Base-by-base conservation (phyloP, 2,113 vertebrate species). In the Elephantulus edwardii region DNA sequence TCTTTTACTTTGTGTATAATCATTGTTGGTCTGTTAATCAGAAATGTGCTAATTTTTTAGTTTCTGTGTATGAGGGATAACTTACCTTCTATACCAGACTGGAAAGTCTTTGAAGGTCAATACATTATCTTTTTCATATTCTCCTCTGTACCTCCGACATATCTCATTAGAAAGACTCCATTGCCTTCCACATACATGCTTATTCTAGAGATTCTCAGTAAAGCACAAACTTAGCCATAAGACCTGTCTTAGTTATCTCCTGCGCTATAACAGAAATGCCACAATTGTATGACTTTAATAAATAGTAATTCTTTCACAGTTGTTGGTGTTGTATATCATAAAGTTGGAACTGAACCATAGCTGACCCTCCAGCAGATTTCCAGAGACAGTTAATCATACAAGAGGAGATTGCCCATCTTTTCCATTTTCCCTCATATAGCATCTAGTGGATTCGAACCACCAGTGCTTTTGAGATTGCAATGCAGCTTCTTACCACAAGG, bases 21-120 rank as follows among this genome's bases (percentile, higher is more conserved):
- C 38, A 33, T 74, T 60, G 10, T 54, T 76, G 42, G 81, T 72
- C 8, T 80, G 40, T 42, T 83, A 89, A 42, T 35, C 7, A 28
- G 17, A 83, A 56, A 12, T 42, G 79, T 72, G 48, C 71, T 83
- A 33, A 81, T 33, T 56, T 22, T 44, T 81, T 71, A 60, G 60
- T 33, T 20, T 48, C 33, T 70, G 13, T 66, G 20, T 86, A 6
- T 79, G 7, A 50, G 17, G 30, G 38, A 2, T 78, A 40, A 44
- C 22, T 40, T 44, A 30, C 30, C 40, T 44, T 44, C 26, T 72
- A 44, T 72, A 72, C 3, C 24, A 44, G 33, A 17, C 70, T 81
- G 8, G 58, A 33, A 86, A 91, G 3, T 77, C 33, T n/a, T 94
- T 86, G 35, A 86, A 83, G 30, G 30, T 38, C 92, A 38, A 22